Percentiles rank a stretch among this genome's conserved stretches.
phyloP scores from a whole-genome alignment of 2,113 vertebrate species.

The Pristiophorus japonicus region DNA sequence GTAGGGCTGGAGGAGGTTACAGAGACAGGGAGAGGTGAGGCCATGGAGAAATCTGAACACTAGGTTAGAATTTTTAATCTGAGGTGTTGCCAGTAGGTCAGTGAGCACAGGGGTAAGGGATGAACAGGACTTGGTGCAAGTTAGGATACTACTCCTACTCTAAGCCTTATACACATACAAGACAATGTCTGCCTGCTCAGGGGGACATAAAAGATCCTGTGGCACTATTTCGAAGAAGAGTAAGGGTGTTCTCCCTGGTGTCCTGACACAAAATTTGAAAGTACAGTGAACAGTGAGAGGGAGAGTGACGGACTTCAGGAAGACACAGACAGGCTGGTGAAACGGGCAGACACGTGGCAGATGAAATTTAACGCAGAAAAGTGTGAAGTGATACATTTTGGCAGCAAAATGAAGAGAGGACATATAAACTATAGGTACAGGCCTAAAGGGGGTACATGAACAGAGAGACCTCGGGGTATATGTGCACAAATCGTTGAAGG shows the following conservation, averaged over 20 bases:
- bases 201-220: not conserved
- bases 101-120: not conserved
- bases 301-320: no score
- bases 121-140: not conserved
- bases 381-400: no score
- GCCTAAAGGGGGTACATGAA: no score
- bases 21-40: not conserved
- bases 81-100: not conserved
- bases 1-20: not conserved
- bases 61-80: not conserved
- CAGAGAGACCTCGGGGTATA: no score
- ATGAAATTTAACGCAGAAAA: no score
- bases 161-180: not conserved
- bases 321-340: no score
- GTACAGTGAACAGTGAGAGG: no score
- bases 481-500: no score
- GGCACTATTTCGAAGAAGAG: not conserved
- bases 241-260: not conserved
- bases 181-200: not conserved
- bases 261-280: no score
- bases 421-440: no score
- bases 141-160: not conserved
- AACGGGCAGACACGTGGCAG: no score
- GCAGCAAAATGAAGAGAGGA: no score
- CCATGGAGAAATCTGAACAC: not conserved